phyloP scores from a whole-genome alignment of 92 coral and sea anemone genomes.

The Diadumene lineata region DNA sequence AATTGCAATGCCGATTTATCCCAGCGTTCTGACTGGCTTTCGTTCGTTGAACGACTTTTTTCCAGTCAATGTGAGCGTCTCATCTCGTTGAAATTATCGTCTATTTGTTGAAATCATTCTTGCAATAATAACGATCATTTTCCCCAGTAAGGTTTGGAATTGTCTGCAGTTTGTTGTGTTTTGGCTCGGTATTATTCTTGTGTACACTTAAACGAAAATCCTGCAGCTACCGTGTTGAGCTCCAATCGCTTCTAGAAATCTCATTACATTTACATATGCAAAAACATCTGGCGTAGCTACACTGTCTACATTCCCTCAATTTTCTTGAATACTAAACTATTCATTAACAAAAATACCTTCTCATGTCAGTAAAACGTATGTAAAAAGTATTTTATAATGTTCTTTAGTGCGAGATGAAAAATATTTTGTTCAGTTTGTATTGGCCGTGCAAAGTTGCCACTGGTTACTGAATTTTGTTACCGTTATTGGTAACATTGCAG shows the following conservation, averaged over 20 bases:
- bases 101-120: background rate
- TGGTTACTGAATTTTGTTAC: background rate
- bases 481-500: background rate
- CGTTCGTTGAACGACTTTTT: background rate
- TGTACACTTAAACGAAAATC: background rate
- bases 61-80: background rate
- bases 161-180: background rate
- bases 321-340: background rate
- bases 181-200: background rate
- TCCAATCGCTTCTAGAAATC: too few species aligned
- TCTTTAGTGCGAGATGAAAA: too few species aligned
- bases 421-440: background rate
- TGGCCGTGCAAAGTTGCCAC: background rate
- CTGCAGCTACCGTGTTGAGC: background rate
- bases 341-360: background rate
- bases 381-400: background rate
- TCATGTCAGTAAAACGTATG: background rate
- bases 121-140: background rate
- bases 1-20: background rate
- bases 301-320: background rate
- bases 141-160: background rate
- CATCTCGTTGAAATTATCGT: background rate
- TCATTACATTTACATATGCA: background rate
- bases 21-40: background rate
- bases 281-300: background rate